Percentiles rank a stretch among this genome's conserved stretches.
phyloP scores from a whole-genome alignment of 2,888 invertebrate species.

The Cyaniris semiargus region DNA sequence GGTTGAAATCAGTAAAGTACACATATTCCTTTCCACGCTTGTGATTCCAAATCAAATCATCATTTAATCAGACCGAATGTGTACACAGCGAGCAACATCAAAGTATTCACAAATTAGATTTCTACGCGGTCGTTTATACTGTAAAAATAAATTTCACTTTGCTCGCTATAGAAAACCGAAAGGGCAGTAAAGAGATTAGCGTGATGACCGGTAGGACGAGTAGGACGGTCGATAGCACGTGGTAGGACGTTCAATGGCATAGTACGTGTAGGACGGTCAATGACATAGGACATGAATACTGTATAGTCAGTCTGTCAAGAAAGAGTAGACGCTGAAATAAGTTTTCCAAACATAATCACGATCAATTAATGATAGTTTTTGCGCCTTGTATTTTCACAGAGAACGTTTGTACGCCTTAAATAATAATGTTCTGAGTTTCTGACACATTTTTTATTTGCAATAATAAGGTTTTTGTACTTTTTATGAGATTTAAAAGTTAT shows the following conservation, averaged over 20 bases:
- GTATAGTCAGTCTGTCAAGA: no score
- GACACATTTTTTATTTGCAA: no score
- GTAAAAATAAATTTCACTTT: neutral
- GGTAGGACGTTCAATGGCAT: neutral
- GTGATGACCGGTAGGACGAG: neutral
- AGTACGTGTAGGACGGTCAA: neutral
- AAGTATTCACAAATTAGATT: constrained; percentile 11
- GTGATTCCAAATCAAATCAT: neutral
- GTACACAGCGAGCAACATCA: neutral
- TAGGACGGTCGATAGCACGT: neutral
- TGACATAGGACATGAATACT: no score
- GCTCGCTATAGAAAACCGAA: neutral
- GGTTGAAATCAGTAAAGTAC: neutral
- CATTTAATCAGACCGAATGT: neutral
- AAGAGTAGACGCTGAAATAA: no score
- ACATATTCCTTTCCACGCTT: neutral
- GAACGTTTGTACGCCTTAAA: no score
- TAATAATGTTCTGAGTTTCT: no score
- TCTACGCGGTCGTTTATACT: neutral
- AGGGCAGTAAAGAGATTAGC: constrained; percentile 21
- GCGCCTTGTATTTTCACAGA: no score
- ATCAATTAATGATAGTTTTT: no score
- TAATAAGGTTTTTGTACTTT: no score
- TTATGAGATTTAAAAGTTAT: no score
- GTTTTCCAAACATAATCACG: no score